A percentile compares a stretch with the other conserved stretches of the same genome.
These are phyloP conservation scores for Cryptops parisi DNA, from an alignment of 2,888 invertebrate genomes.

Conservation along the genomic window DNA sequence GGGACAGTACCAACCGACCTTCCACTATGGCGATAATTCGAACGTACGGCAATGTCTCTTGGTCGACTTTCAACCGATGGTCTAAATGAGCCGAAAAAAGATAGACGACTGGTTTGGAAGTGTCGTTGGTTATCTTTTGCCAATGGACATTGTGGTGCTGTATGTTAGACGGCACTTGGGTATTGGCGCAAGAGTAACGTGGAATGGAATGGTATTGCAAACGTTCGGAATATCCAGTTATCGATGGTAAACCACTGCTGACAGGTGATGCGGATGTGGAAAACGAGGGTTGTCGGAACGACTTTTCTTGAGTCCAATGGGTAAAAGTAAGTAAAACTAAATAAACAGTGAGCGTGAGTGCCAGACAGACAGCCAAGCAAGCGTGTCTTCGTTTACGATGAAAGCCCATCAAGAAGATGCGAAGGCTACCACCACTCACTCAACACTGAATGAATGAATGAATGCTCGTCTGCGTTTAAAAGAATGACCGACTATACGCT, in stretches of 20 bases:
- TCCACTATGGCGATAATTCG: conserved; percentile 29
- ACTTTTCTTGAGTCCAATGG: no score
- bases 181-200: not conserved
- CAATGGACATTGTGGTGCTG: conserved; percentile 13
- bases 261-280: not conserved
- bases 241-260: no score
- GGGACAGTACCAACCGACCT: not conserved
- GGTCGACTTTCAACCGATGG: conserved; percentile 33
- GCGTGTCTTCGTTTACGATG: no score
- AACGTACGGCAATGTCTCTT: conserved; percentile 31
- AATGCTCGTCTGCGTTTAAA: no score
- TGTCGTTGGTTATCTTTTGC: conserved; percentile 26
- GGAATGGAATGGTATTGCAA: conserved; percentile 5
- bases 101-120: conserved; percentile 36
- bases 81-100: conserved; percentile 43
- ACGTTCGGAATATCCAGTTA: conserved; percentile 5
- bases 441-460: no score
- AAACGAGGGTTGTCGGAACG: not conserved
- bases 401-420: no score
- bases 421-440: no score
- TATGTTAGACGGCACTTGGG: not conserved
- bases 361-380: no score
- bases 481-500: no score
- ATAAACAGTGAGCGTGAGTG: no score
- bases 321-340: no score